phyloP scores from a whole-genome alignment of 1,140 invertebrate species.

The Goniozus legneri region DNA sequence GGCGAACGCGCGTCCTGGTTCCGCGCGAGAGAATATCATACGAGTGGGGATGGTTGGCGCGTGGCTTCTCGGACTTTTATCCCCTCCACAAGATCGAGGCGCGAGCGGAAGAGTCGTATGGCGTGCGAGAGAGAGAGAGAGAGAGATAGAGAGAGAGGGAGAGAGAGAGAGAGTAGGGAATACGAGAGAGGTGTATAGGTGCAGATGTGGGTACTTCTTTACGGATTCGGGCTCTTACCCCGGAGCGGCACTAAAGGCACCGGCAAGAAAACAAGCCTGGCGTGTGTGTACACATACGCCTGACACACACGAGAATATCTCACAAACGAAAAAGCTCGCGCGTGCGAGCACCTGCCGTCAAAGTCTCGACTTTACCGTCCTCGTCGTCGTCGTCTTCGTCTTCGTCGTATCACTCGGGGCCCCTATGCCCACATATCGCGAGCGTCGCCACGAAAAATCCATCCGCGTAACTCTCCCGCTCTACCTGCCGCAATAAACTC shows the following conservation, averaged over 20 bases:
- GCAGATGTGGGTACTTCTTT: slow-evolving; percentile 29
- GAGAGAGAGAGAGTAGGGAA: neutral
- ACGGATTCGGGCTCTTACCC: slow-evolving; percentile 25
- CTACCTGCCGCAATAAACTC: slow-evolving; percentile 29
- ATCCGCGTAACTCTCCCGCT: slow-evolving; percentile 12
- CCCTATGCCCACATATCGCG: slow-evolving; percentile 31
- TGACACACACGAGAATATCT: too few species aligned
- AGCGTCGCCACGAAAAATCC: slow-evolving; percentile 29
- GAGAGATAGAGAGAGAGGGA: slow-evolving; percentile 6
- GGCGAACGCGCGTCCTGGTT: too few species aligned
- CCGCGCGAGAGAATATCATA: too few species aligned
- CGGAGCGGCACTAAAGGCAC: slow-evolving; percentile 27
- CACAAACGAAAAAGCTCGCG: too few species aligned
- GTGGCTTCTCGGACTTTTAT: slow-evolving; percentile 20
- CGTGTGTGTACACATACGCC: too few species aligned
- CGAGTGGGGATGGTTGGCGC: slow-evolving; percentile 32
- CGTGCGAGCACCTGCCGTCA: slow-evolving; percentile 32
- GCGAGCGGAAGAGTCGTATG: too few species aligned
- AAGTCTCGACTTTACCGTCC: too few species aligned
- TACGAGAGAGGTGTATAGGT: slow-evolving; percentile 9
- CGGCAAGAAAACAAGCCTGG: too few species aligned
- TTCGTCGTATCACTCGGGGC: too few species aligned
- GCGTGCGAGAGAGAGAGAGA: neutral
- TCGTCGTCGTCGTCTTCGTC: too few species aligned
- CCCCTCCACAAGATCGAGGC: too few species aligned